Evolutionary conservation across 2,888 invertebrate genomes (phyloP), one percentile per base, ranked within the genome.

Genomic region (Rutpela maculata): DNA sequence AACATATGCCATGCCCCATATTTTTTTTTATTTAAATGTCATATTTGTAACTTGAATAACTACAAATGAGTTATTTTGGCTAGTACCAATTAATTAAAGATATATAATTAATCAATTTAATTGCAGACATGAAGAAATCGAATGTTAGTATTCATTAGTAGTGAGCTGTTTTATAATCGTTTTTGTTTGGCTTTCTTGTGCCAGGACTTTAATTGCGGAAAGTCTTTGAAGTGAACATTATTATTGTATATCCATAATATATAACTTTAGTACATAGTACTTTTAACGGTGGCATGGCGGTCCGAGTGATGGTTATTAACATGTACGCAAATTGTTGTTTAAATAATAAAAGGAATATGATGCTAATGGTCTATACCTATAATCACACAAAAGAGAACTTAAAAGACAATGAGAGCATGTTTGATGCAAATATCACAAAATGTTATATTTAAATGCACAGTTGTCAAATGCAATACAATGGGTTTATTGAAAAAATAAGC

Each of bases 101-200:
- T 55, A 17, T 17, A 56, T 68, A 56, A 57, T 68, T 68, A 68
- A 68, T 68, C 57, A 56, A 56, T 56, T 68, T 68, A 68, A 56
- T 68, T 68, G 56, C 50, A 68, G 56, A 22, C 31, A 26, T 68
- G 50, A 55, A 55, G 17, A 55, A 68, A 55, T 50, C n/a, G 26
- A 68, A 60, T 57, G 57, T 57, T 55, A 5, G 15, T 55, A 17
- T 55, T 18, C 17, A 57, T 17, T 57, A 19, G 15, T 19, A 19
- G 10, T 57, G 17, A 18, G 6, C 18, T 56, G n/a, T 56, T 56
- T 66, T 66, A 50, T 50, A 50, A 50, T 43, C 10, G 22, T 67
- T 50, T 67, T 67, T 66, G 10, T 67, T 50, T 43, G 43, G 43
- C 11, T 43, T 43, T 43, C 15, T 43, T 43, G 43, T 43, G 15